Conservation (phyloP, 2,797 vertebrate genomes). For the Thunnus albacares region DNA sequence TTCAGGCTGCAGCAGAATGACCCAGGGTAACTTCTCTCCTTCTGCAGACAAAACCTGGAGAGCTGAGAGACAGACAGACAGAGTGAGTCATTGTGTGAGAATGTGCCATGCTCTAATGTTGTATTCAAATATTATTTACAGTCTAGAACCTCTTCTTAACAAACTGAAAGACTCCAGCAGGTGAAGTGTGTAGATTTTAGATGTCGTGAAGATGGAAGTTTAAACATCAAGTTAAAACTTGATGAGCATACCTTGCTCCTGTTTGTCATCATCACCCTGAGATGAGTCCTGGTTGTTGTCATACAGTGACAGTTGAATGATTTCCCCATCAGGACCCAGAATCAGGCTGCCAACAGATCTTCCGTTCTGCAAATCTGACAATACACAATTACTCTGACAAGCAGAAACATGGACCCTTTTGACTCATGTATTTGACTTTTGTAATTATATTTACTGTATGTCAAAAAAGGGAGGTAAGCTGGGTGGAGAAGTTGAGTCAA, state of each 20-base stretch:
- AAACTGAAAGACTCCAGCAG: no score
- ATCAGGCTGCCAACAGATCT: slow-evolving; percentile 76
- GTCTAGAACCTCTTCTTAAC: no score
- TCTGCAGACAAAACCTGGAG: slow-evolving; percentile 72
- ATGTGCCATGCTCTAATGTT: neutral
- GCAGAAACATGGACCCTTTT: neutral
- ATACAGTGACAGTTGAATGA: slow-evolving; percentile 77
- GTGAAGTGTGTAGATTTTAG: neutral
- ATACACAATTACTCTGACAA: slow-evolving; percentile 16
- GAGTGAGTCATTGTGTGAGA: neutral
- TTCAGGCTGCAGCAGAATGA: slow-evolving; percentile 72
- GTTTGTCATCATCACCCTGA: slow-evolving; percentile 59
- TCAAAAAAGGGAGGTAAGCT: neutral
- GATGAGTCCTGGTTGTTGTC: slow-evolving; percentile 55
- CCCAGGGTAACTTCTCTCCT: slow-evolving; percentile 70
- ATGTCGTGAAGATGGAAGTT: neutral
- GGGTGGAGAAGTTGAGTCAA: neutral
- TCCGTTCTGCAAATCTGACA: slow-evolving; percentile 79
- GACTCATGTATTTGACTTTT: neutral
- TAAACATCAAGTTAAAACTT: no score
- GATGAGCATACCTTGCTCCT: slow-evolving; percentile 58
- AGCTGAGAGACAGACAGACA: slow-evolving; percentile 51
- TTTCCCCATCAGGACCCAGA: slow-evolving; percentile 82
- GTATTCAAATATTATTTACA: neutral
- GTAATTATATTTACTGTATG: neutral